These are phyloP conservation scores for Danionella cerebrum DNA, from an alignment of 2,113 vertebrate species.

Conservation along the genomic window DNA sequence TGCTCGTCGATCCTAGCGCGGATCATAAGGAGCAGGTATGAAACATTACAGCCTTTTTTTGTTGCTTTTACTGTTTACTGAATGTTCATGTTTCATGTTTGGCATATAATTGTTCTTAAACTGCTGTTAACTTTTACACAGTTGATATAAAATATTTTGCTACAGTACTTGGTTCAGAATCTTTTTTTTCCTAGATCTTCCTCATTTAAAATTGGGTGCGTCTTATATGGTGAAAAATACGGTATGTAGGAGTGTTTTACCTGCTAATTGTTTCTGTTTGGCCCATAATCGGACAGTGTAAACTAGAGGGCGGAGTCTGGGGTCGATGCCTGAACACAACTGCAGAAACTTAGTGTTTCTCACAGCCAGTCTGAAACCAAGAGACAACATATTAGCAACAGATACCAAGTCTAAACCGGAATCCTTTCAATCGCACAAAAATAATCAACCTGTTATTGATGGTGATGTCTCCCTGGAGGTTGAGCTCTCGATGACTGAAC, in stretches of 20 bases:
- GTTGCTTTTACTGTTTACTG: no score
- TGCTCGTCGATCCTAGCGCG: no score
- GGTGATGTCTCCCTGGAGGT: conserved; percentile 79
- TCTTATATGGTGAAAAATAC: no score
- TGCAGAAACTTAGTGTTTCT: conserved; percentile 83
- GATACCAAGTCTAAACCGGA: neutral
- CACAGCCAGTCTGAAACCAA: conserved; percentile 69
- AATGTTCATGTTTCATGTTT: no score
- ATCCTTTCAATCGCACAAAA: neutral
- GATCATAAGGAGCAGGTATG: no score
- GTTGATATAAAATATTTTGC: no score
- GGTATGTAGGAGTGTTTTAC: conserved; percentile 49
- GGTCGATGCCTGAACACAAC: conserved; percentile 73
- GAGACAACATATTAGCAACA: neutral
- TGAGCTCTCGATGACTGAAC: conserved; percentile 80
- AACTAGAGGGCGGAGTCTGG: conserved; percentile 73
- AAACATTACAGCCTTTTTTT: no score
- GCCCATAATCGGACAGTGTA: conserved; percentile 81
- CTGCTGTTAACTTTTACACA: no score
- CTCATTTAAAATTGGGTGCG: no score
- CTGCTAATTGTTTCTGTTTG: conserved; percentile 76
- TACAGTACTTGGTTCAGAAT: no score
- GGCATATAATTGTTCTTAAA: no score
- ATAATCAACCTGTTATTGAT: conserved; percentile 76
- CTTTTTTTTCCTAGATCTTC: no score